Evolutionary conservation across 2,888 invertebrate genomes (phyloP).

Genomic region (Griposia aprilina): DNA sequence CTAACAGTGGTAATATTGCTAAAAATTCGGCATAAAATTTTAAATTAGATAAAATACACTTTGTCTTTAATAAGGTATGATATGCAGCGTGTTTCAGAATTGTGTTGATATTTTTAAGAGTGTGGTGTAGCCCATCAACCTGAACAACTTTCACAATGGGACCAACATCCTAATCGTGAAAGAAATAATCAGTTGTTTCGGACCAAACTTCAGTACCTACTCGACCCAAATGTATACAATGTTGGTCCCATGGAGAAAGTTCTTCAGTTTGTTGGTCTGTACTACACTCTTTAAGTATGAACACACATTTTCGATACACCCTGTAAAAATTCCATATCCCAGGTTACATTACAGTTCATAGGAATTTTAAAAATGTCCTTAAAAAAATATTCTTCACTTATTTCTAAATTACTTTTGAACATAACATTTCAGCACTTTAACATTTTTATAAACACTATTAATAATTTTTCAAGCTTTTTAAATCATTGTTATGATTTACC

Average conservation of each 20-base stretch:
- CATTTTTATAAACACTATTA: slow-evolving; percentile 17
- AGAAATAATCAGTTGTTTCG: background rate
- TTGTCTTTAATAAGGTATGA: background rate
- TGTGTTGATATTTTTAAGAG: background rate
- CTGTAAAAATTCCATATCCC: background rate
- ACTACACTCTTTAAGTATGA: background rate
- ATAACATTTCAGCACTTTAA: slow-evolving; percentile 21
- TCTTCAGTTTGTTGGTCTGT: background rate
- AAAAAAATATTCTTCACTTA: slow-evolving; percentile 2
- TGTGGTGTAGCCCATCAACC: background rate
- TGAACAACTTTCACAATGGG: background rate
- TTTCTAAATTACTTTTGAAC: slow-evolving; percentile 11
- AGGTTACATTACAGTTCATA: background rate
- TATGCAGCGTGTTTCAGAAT: background rate
- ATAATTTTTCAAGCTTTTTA: slow-evolving; percentile 29
- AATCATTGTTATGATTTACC: slow-evolving; percentile 25
- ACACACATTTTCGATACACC: background rate
- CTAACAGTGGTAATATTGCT: slow-evolving; percentile 35
- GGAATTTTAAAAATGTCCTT: background rate
- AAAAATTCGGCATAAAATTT: slow-evolving; percentile 24
- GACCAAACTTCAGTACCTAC: background rate
- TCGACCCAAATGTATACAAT: background rate
- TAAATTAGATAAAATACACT: background rate
- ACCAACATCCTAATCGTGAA: background rate
- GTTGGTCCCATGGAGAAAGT: background rate